phyloP scores from a whole-genome alignment of 2,797 vertebrate species.

The Catharus ustulatus region DNA sequence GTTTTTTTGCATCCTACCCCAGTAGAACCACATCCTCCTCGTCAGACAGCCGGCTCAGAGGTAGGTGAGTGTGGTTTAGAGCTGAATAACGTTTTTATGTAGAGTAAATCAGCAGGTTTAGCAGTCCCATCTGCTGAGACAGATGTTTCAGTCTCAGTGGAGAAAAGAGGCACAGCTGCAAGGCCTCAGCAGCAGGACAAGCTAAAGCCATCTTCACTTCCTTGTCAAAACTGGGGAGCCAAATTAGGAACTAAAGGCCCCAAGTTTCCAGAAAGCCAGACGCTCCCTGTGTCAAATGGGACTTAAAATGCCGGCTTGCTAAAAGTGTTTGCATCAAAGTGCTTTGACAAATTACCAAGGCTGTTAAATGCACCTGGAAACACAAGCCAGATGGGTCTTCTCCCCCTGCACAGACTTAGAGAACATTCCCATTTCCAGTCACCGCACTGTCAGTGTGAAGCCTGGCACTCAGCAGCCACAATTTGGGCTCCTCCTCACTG shows the following conservation, averaged over 20 bases:
- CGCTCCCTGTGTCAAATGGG: background rate
- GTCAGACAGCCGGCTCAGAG: background rate
- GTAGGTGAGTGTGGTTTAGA: background rate
- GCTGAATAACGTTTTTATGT: background rate
- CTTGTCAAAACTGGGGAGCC: background rate
- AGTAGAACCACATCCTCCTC: background rate
- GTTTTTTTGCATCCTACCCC: background rate
- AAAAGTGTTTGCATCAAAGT: background rate
- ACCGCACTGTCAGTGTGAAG: background rate
- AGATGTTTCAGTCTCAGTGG: background rate
- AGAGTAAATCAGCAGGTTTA: background rate
- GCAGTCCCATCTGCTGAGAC: background rate
- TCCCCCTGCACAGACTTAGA: accelerated
- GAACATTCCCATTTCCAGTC: background rate
- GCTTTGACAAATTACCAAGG: background rate
- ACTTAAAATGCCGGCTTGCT: background rate
- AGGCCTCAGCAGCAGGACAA: background rate
- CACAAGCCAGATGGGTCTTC: background rate
- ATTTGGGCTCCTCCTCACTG: background rate
- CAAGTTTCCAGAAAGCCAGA: background rate
- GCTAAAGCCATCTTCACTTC: background rate
- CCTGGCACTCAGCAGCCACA: background rate
- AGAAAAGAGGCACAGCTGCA: background rate
- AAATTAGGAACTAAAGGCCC: background rate
- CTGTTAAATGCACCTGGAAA: background rate